Percentiles rank a stretch among this genome's conserved stretches.
Conservation (phyloP, 2,113 vertebrate species). For the Etheostoma cragini region DNA sequence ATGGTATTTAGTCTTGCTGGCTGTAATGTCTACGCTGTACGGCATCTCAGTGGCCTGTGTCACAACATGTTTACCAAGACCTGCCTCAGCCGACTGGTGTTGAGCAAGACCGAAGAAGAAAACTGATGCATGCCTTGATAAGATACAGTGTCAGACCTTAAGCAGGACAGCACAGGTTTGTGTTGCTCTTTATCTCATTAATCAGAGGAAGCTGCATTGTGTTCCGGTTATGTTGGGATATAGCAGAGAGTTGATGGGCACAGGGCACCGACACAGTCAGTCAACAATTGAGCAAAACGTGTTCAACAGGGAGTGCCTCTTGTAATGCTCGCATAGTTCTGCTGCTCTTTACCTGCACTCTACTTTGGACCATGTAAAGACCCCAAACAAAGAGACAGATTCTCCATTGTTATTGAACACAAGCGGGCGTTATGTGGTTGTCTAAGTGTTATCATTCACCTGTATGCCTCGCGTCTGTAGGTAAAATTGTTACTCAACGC, state of each 20-base stretch:
- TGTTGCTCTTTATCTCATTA: neutral
- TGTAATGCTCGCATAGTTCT: neutral
- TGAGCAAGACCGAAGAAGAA: slow-evolving; percentile 39
- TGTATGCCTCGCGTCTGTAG: slow-evolving; percentile 27
- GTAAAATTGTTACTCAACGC: slow-evolving; percentile 44
- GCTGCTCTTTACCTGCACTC: slow-evolving; percentile 39
- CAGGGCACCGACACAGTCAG: neutral
- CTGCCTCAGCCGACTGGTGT: slow-evolving; percentile 38
- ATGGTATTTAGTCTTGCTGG: slow-evolving; percentile 40
- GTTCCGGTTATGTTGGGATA: slow-evolving; percentile 8
- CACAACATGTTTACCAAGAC: slow-evolving; percentile 55
- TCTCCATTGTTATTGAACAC: slow-evolving; percentile 35
- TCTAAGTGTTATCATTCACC: slow-evolving; percentile 44
- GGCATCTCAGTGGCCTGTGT: slow-evolving; percentile 35
- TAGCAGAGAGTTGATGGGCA: slow-evolving; percentile 4
- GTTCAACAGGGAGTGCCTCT: slow-evolving; percentile 38
- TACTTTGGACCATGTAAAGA: slow-evolving; percentile 35
- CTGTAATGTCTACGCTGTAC: slow-evolving; percentile 48
- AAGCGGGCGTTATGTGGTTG: slow-evolving; percentile 26
- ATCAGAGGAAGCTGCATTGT: neutral
- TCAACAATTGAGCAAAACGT: neutral
- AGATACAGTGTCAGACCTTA: slow-evolving; percentile 1
- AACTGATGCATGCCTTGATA: slow-evolving; percentile 39
- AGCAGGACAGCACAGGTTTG: slow-evolving; percentile 50
- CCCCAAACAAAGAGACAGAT: slow-evolving; percentile 47